Conservation (phyloP, 2,888 invertebrate genomes). For the Eupithecia pulchellata region DNA sequence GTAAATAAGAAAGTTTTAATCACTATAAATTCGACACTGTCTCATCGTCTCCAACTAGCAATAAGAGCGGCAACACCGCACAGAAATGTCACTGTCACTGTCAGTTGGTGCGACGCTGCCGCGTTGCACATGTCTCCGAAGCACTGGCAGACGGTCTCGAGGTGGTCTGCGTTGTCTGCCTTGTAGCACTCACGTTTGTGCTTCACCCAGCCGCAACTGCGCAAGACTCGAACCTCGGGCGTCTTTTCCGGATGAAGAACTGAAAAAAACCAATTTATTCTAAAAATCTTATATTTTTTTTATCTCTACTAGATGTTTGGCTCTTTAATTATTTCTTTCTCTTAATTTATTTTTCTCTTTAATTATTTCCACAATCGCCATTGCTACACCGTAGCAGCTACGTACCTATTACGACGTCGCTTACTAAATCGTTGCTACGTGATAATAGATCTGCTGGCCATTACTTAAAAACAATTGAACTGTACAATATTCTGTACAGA, state of each 20-base stretch:
- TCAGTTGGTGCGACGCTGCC: constrained; percentile 50
- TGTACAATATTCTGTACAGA: too few relatives aligned
- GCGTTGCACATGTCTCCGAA: constrained; percentile 86
- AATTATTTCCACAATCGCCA: not conserved
- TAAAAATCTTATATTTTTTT: not conserved
- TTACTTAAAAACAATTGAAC: too few relatives aligned
- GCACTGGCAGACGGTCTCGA: constrained; percentile 86
- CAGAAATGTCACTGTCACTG: constrained; percentile 54
- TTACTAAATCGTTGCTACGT: too few relatives aligned
- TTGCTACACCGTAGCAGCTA: not conserved
- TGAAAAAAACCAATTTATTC: constrained; percentile 48
- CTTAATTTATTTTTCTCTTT: too few relatives aligned
- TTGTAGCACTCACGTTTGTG: constrained; percentile 80
- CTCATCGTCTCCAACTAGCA: constrained; percentile 1
- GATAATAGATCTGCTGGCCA: not conserved
- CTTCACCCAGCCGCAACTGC: constrained; percentile 86
- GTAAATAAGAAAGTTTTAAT: not conserved
- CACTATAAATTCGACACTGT: not conserved
- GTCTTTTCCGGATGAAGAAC: constrained; percentile 66
- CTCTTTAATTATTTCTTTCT: too few relatives aligned
- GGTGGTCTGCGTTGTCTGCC: constrained; percentile 86
- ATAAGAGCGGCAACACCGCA: constrained; percentile 45
- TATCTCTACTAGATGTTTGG: not conserved
- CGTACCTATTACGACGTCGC: not conserved
- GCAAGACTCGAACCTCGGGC: constrained; percentile 76